Conservation (phyloP, 2,888 invertebrate species). For the Melanophora roralis region DNA sequence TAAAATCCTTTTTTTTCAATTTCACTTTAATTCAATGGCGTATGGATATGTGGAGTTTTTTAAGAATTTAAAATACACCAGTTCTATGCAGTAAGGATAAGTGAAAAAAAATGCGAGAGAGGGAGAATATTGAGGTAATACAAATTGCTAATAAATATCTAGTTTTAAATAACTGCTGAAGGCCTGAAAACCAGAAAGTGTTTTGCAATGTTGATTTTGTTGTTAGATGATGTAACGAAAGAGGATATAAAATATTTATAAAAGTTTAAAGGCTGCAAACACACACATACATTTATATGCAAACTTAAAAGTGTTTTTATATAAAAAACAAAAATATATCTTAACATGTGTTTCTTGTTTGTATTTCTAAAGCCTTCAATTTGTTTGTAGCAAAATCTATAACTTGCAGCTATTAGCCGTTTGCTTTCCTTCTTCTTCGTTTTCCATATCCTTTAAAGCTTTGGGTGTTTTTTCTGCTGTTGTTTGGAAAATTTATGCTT, state of each 20-base stretch:
- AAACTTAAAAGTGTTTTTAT: background rate
- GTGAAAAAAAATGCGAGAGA: background rate
- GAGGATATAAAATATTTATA: conserved; percentile 37
- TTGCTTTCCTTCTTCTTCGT: conserved; percentile 4
- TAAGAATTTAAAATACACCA: no score
- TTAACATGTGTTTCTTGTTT: conserved; percentile 27
- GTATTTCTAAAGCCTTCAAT: conserved; percentile 18
- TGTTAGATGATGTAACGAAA: conserved; percentile 12
- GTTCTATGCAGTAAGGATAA: background rate
- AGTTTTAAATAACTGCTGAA: conserved; percentile 41
- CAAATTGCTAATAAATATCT: conserved; percentile 20
- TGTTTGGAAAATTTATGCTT: conserved; percentile 56
- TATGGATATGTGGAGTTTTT: background rate
- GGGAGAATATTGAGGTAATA: background rate
- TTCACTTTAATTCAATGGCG: background rate
- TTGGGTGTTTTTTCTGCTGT: conserved; percentile 8
- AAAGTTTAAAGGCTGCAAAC: conserved; percentile 15
- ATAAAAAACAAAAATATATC: no score
- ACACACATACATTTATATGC: background rate
- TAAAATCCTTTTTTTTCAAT: background rate
- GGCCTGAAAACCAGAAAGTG: conserved; percentile 37
- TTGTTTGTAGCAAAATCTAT: conserved; percentile 58
- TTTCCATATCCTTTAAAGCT: conserved; percentile 8
- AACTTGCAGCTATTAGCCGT: conserved; percentile 56
- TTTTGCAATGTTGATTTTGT: conserved; percentile 13